A percentile compares a stretch with the other conserved stretches of the same genome.
Evolutionary conservation across 2,113 vertebrate genomes (phyloP).

Genomic region (Piaya cayana): DNA sequence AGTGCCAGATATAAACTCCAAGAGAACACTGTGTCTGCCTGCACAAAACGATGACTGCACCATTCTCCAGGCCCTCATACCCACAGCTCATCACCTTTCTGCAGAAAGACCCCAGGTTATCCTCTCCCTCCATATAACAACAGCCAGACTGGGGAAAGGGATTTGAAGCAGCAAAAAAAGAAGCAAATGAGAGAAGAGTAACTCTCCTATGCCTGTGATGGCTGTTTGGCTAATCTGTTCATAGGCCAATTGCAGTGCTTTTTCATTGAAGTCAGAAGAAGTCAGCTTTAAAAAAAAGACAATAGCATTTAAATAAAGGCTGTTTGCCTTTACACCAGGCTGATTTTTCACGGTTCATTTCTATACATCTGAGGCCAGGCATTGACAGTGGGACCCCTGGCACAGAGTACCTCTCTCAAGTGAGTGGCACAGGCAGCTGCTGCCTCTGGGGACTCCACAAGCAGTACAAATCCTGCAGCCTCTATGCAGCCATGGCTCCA

Average conservation of each 20-base stretch:
- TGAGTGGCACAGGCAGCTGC: not conserved
- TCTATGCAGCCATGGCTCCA: not conserved
- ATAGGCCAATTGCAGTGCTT: not conserved
- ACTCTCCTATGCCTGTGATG: not conserved
- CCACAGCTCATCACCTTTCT: not conserved
- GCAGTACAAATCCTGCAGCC: not conserved
- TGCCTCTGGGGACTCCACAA: not conserved
- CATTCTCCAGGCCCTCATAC: not conserved
- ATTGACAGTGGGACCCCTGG: not conserved
- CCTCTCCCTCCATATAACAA: not conserved
- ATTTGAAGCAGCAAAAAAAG: not conserved
- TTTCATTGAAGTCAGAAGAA: constrained; percentile 1
- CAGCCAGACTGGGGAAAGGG: not conserved
- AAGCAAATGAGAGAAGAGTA: not conserved
- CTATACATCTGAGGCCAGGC: not conserved
- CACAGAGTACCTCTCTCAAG: not conserved
- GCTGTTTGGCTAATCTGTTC: not conserved
- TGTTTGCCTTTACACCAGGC: not conserved
- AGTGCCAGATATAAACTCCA: not conserved
- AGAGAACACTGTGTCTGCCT: not conserved
- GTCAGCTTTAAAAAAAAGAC: not conserved
- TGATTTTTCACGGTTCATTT: not conserved
- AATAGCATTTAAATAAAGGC: not conserved
- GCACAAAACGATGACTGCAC: not conserved
- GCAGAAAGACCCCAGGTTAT: not conserved